phyloP scores from a whole-genome alignment of 2,797 vertebrate genomes.

The Sphenodon punctatus region DNA sequence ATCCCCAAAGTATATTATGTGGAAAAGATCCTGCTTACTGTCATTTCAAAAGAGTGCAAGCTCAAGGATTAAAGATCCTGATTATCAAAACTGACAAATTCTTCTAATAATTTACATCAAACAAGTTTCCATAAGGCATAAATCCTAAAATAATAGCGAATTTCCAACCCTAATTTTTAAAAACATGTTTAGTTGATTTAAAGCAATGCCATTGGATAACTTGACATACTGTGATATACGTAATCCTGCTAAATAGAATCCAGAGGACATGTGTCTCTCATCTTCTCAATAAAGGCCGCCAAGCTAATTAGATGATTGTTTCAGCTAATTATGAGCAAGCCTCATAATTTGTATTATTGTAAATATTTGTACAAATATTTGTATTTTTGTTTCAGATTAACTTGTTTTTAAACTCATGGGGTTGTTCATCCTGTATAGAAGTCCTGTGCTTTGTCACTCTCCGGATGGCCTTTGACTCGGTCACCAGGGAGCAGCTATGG shows the following conservation, averaged over 20 bases:
- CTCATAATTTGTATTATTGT: too few relatives aligned
- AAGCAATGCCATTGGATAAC: conserved; percentile 34
- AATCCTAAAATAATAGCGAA: background rate
- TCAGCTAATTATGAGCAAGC: conserved; percentile 1
- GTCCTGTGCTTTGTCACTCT: too few relatives aligned
- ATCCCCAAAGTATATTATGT: conserved; percentile 12
- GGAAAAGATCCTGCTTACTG: conserved; percentile 15
- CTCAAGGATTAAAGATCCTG: conserved; percentile 23
- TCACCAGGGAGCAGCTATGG: too few relatives aligned
- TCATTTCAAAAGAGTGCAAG: conserved; percentile 1
- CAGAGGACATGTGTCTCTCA: conserved; percentile 15
- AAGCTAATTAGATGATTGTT: conserved; percentile 13
- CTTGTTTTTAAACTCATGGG: background rate
- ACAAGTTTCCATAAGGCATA: conserved; percentile 35
- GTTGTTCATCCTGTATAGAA: background rate
- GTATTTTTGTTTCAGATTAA: background rate
- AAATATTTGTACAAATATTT: too few relatives aligned
- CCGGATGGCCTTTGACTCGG: too few relatives aligned
- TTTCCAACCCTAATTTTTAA: conserved; percentile 43
- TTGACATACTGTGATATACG: background rate
- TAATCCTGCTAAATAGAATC: conserved; percentile 20
- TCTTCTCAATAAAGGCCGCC: background rate
- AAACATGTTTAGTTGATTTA: conserved; percentile 36
- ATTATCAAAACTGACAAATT: conserved; percentile 53
- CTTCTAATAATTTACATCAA: conserved; percentile 54